Evolutionary conservation across 2,113 vertebrate species (phyloP).

Genomic region (Oncorhynchus tshawytscha): DNA sequence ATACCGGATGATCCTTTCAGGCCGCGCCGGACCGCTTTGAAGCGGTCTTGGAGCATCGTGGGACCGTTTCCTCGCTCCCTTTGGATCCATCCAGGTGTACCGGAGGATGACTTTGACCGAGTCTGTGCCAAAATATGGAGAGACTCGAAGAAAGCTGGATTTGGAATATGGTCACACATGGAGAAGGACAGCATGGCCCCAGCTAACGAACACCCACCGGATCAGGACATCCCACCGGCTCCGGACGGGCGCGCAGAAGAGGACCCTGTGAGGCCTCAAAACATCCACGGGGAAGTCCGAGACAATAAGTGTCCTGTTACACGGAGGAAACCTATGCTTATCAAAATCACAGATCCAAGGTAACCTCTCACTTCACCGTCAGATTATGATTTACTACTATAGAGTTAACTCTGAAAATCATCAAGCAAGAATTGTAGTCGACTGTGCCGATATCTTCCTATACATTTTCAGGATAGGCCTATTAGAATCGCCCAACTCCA

Average conservation of each 20-base stretch:
- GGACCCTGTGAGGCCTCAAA: background rate
- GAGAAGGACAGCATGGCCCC: background rate
- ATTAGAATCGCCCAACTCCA: no score
- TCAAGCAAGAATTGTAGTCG: no score
- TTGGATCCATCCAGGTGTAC: conserved; percentile 78
- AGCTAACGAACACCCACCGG: background rate
- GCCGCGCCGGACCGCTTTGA: background rate
- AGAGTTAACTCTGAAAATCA: no score
- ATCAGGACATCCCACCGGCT: background rate
- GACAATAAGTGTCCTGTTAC: no score
- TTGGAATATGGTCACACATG: conserved; percentile 30
- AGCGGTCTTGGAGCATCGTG: conserved; percentile 36
- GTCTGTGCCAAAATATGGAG: conserved; percentile 79
- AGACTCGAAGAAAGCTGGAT: conserved; percentile 49
- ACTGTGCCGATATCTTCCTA: no score
- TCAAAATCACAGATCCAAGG: no score
- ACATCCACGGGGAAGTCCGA: background rate
- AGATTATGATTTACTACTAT: no score
- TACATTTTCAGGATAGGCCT: no score
- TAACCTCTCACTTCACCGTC: no score
- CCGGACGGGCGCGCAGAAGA: background rate
- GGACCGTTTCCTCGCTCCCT: conserved; percentile 77
- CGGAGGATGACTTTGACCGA: conserved; percentile 72
- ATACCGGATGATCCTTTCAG: background rate
- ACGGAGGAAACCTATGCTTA: background rate